Base-by-base conservation (phyloP, 2,888 invertebrate genomes). In the Tetragonisca angustula region DNA sequence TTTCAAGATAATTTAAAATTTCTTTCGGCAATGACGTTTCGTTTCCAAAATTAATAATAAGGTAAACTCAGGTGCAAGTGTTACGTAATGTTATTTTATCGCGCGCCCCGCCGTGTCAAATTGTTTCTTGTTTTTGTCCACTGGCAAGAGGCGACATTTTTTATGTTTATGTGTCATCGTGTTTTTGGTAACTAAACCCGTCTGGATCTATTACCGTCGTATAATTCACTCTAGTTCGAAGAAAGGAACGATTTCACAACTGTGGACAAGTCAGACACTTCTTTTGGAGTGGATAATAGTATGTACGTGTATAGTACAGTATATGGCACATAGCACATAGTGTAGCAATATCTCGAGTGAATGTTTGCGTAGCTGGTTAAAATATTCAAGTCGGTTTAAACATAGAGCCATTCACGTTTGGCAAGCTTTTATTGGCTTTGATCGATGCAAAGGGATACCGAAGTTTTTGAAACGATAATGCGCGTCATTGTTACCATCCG, bases 61-160 rank as follows among this genome's bases (percentile, higher is more conserved):
- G 36, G 1, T n/a, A 79, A 56, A 59, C 43, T 54, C 27, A 32
- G 43, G 15, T 64, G 27, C 27, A 13, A 65, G 36, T 11, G 52
- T 79, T 79, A 74, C 74, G 79, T 74, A 74, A 79, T 49, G n/a
- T 52, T 76, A n/a, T 76, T 76, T 59, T 76, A 49, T 27, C 5
- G 6, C 59, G 17, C 36, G 32, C 54, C 43, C 24, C 17, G 54
- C 11, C 27, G 27, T 32, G 52, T 24, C 4, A 69, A 75, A 75
- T 68, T 75, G 36, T 52, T 27, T 27, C 62, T 17, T 64, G 52
- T 17, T 3, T 61, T 69, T 64, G 62, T 62, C 32, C 59, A n/a
- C 52, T 67, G 27, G 43, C 43, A 68, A 50, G 36, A 56, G 24
- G 32, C 17, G 36, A 32, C 61, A 32, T 68, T 61, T 68, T 61